These are phyloP conservation scores for Eubasilissa regina DNA, from an alignment of 1,140 invertebrate species.

Conservation along the genomic window DNA sequence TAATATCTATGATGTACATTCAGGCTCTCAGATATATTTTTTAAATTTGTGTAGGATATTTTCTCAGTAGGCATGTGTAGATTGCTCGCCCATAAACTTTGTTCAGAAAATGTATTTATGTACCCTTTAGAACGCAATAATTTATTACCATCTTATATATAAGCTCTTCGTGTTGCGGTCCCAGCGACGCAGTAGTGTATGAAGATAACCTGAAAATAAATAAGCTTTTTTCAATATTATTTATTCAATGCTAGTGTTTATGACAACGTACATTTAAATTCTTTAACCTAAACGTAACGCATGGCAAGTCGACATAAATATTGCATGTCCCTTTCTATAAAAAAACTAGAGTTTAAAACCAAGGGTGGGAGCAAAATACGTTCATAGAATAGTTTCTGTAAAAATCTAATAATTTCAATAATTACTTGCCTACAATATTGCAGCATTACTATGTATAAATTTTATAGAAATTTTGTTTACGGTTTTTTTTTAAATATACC, in stretches of 20 bases:
- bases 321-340: too few relatives aligned
- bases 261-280: background rate
- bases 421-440: too few relatives aligned
- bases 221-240: background rate
- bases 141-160: conserved; percentile 29
- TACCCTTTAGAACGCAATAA: conserved; percentile 34
- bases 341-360: too few relatives aligned
- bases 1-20: too few relatives aligned
- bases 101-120: conserved; percentile 41
- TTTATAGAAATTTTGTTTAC: too few relatives aligned
- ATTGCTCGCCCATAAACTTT: conserved; percentile 30
- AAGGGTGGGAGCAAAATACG: too few relatives aligned
- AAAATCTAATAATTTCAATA: too few relatives aligned
- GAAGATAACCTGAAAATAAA: conserved; percentile 6
- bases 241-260: background rate
- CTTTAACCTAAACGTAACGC: too few relatives aligned
- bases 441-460: too few relatives aligned
- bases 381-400: too few relatives aligned
- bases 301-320: too few relatives aligned
- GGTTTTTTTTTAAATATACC: too few relatives aligned
- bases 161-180: conserved; percentile 24
- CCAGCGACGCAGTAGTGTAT: background rate
- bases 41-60: background rate
- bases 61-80: background rate
- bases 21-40: conserved; percentile 22